Evolutionary conservation across 2,888 invertebrate species (phyloP), one percentile per base, ranked within the genome.

Genomic region (Pyrrhosoma nymphula): DNA sequence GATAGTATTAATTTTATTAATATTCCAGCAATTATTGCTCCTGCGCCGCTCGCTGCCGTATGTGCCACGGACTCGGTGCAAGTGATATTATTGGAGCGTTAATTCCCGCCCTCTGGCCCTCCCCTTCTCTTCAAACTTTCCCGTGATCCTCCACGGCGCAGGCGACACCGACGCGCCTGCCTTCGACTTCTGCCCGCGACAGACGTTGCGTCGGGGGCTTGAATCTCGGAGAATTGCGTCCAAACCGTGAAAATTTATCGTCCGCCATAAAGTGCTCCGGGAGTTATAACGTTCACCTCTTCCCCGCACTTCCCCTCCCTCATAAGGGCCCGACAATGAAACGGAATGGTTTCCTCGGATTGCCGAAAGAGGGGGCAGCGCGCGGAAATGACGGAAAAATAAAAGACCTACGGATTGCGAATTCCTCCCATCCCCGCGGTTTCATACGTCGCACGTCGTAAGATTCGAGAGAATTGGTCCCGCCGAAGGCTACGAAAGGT

Each of bases 81-180:
- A 82, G 82, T 82, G 82, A 82, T 82, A 82, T 82, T 82, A 82
- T 82, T 82, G 82, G 35, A 18, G 82, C 82, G 82, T 82, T 82
- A 82, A 82, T 82, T 82, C 35, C 82, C 30, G 82, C 82, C 82
- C 18, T 82, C 82, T 82, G 69, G 12, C 82, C 82, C 82, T 3
- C 82, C 82, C 8, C 82, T 35, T 18, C 82, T 8, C 47, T 47
- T 47, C 8, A 8, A 47, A 8, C 35, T 35, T 35, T 18, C 30
- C 16, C 82, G 30, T 12, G 16, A 30, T 82, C 82, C 18, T 14
- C 82, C 4, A 30, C 30, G 47, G 47, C 30, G 0, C 82, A 16
- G 30, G 69, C 4, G 69, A 47, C 4, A 47, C 4, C 2, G 47
- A 2, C 47, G 47, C n/a, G n/a, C n/a, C n/a, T n/a, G n/a, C n/a